Percentiles rank a stretch among this genome's conserved stretches.
These are phyloP conservation scores for Muricea muricata DNA, from an alignment of 92 coral and sea anemone genomes.

Conservation along the genomic window DNA sequence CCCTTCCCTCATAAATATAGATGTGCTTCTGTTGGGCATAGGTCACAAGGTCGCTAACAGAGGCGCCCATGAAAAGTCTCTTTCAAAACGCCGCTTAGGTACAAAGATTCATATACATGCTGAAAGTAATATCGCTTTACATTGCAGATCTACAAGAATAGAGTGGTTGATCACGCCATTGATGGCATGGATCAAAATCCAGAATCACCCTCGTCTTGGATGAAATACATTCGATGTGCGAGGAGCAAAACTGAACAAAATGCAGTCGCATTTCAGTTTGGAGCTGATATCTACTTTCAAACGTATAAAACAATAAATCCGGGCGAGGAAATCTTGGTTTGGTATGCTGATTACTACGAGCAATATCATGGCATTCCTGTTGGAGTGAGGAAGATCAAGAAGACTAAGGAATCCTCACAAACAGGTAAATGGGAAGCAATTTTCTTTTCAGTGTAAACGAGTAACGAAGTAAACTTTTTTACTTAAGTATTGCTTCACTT, in stretches of 20 bases:
- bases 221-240: conserved; percentile 65
- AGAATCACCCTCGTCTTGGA: conserved; percentile 30
- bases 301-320: conserved; percentile 59
- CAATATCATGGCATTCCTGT: conserved; percentile 31
- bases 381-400: not conserved
- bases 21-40: too few relatives aligned
- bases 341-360: conserved; percentile 73
- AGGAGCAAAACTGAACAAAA: conserved; percentile 65
- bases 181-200: not conserved
- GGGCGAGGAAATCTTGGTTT: conserved; percentile 67
- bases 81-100: too few relatives aligned
- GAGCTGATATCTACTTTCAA: conserved; percentile 64
- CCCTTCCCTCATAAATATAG: too few relatives aligned
- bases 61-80: too few relatives aligned
- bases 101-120: too few relatives aligned
- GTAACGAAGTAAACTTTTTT: too few relatives aligned
- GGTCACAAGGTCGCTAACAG: too few relatives aligned
- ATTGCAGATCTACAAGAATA: conserved; percentile 31
- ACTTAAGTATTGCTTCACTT: too few relatives aligned
- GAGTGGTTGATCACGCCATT: conserved; percentile 8
- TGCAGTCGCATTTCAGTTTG: conserved; percentile 65
- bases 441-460: not conserved
- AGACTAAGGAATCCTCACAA: not conserved
- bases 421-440: conserved; percentile 1
- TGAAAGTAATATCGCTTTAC: too few relatives aligned